Conservation (phyloP, 2,797 vertebrate genomes). For the Propithecus deckenii region DNA sequence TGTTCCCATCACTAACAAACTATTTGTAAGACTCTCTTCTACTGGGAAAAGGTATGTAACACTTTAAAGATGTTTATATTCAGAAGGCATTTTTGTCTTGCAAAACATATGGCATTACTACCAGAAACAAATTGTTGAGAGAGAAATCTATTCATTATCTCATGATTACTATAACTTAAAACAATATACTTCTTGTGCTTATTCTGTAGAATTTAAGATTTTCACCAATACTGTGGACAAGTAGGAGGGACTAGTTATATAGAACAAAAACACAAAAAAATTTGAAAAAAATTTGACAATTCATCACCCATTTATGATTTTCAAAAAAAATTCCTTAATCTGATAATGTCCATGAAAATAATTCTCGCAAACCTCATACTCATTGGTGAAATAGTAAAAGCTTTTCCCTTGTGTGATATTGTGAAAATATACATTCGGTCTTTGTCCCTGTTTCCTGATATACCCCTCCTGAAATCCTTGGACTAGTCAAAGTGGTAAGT, state of each 20-base stretch:
- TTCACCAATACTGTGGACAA: not conserved
- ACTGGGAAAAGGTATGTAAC: slow-evolving; percentile 95
- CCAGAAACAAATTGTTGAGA: not conserved
- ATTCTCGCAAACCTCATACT: not conserved
- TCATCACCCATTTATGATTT: not conserved
- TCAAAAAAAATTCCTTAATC: not conserved
- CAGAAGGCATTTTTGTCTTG: not conserved
- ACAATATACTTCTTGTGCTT: too few species aligned
- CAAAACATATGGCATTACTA: accelerated
- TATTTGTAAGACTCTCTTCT: slow-evolving; percentile 98
- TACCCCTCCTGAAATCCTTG: not conserved
- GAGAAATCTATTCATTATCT: not conserved
- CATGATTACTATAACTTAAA: not conserved
- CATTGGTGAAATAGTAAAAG: not conserved
- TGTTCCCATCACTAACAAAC: slow-evolving; percentile 97
- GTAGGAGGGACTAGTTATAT: not conserved
- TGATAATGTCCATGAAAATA: not conserved
- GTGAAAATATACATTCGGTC: not conserved
- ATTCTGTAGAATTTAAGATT: not conserved
- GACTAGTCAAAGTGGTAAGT: not conserved
- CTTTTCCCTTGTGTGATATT: not conserved
- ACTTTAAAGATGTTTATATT: not conserved
- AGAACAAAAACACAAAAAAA: not conserved
- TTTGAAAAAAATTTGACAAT: not conserved
- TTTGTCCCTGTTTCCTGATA: not conserved